A percentile compares a stretch with the other conserved stretches of the same genome.
phyloP scores from a whole-genome alignment of 2,113 vertebrate genomes.

The Ictalurus punctatus region DNA sequence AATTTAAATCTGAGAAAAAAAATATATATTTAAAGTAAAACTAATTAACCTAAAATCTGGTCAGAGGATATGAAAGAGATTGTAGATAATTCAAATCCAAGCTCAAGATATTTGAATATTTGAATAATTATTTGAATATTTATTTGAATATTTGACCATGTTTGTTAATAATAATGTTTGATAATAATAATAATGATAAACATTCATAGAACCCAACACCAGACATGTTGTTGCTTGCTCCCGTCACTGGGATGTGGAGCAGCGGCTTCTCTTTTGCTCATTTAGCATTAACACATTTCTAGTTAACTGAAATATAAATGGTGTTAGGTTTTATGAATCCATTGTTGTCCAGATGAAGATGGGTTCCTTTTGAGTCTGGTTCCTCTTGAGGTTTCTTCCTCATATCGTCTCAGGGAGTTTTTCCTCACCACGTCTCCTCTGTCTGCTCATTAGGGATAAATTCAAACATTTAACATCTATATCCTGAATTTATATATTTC shows the following conservation, averaged over 20 bases:
- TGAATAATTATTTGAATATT: background rate
- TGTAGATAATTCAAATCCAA: background rate
- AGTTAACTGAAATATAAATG: background rate
- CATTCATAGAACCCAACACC: background rate
- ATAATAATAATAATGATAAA: no score
- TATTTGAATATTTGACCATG: background rate
- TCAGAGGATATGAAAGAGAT: background rate
- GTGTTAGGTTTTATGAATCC: no score
- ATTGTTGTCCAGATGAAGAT: no score
- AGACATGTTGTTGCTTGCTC: background rate
- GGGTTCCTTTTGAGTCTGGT: no score
- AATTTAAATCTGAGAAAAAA: background rate
- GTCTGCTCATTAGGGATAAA: no score
- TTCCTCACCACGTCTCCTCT: no score
- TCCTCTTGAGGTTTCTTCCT: no score
- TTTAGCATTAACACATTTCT: background rate
- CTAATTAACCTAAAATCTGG: background rate
- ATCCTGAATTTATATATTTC: no score
- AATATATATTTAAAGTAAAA: no score
- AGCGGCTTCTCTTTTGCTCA: background rate
- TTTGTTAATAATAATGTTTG: no score
- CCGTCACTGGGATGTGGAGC: background rate
- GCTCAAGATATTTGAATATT: background rate
- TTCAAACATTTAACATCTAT: no score
- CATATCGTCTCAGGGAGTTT: no score